Percentiles rank a stretch among this genome's conserved stretches.
Conservation (phyloP, 1,140 invertebrate genomes). For the Heliothis virescens region DNA sequence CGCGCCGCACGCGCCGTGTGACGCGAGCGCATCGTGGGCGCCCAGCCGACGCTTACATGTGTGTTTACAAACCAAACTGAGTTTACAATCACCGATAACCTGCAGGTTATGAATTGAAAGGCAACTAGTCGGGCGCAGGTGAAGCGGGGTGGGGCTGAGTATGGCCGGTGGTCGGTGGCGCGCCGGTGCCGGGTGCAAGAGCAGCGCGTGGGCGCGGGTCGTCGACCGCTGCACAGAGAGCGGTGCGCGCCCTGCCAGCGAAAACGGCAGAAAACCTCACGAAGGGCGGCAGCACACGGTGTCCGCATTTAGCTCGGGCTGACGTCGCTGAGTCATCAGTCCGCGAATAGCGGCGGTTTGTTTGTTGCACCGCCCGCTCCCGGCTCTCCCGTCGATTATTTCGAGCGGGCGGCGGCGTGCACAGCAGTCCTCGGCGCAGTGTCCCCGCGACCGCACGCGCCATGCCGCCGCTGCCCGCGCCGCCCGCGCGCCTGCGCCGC, state of each 20-base stretch:
- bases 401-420: slow-evolving; percentile 69
- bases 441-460: slow-evolving; percentile 72
- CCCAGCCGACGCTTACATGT: slow-evolving; percentile 2
- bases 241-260: slow-evolving; percentile 77
- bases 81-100: slow-evolving; percentile 39
- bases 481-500: slow-evolving; percentile 77
- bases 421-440: slow-evolving; percentile 74
- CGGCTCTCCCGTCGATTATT: slow-evolving; percentile 85
- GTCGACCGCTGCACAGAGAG: slow-evolving; percentile 75
- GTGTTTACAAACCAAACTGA: slow-evolving; percentile 35
- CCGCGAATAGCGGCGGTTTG: slow-evolving; percentile 83
- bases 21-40: slow-evolving; percentile 46
- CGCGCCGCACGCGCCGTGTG: slow-evolving; percentile 33
- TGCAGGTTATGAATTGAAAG: slow-evolving; percentile 34
- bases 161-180: slow-evolving; percentile 47
- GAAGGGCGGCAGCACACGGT: slow-evolving; percentile 84
- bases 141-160: slow-evolving; percentile 11
- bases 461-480: slow-evolving; percentile 78
- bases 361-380: slow-evolving; percentile 84
- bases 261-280: slow-evolving; percentile 82
- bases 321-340: slow-evolving; percentile 81
- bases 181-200: slow-evolving; percentile 69
- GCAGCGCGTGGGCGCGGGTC: slow-evolving; percentile 77
- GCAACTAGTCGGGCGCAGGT: neutral
- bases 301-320: slow-evolving; percentile 84